These are phyloP conservation scores for Lepidochrysops patricia DNA, from an alignment of 2,888 invertebrate species.

Conservation along the genomic window DNA sequence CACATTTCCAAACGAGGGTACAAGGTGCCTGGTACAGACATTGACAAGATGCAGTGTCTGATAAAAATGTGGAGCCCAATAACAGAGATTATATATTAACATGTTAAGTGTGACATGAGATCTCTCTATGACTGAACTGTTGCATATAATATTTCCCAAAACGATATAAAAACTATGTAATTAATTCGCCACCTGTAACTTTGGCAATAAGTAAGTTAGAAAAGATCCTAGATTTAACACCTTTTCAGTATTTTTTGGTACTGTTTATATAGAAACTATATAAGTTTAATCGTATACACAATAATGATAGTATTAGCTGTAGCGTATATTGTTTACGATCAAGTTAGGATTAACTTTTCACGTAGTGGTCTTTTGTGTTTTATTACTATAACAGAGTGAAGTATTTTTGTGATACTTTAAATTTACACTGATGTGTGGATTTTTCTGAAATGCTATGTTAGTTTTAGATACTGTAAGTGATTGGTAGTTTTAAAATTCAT, in stretches of 20 bases:
- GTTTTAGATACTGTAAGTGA: conserved; percentile 1
- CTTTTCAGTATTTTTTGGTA: conserved; percentile 67
- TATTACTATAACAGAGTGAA: conserved; percentile 14
- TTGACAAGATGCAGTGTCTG: conserved; percentile 42
- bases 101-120: conserved; percentile 38
- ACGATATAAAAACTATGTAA: conserved; percentile 23
- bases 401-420: conserved; percentile 12
- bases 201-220: conserved; percentile 67
- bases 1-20: conserved; percentile 77
- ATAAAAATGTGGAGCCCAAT: conserved; percentile 26
- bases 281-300: conserved; percentile 61
- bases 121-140: conserved; percentile 40
- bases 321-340: conserved; percentile 54
- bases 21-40: conserved; percentile 75
- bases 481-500: conserved; percentile 3
- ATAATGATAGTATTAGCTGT: conserved; percentile 58
- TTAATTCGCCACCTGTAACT: conserved; percentile 44
- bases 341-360: conserved; percentile 24
- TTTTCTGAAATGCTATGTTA: conserved; percentile 1
- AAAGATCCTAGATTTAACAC: conserved; percentile 49
- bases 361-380: conserved; percentile 8
- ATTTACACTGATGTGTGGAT: conserved; percentile 5
- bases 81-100: conserved; percentile 28
- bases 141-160: conserved; percentile 20
- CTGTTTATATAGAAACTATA: conserved; percentile 53